Conservation (phyloP, 2,113 vertebrate genomes). For the Fregata magnificens region DNA sequence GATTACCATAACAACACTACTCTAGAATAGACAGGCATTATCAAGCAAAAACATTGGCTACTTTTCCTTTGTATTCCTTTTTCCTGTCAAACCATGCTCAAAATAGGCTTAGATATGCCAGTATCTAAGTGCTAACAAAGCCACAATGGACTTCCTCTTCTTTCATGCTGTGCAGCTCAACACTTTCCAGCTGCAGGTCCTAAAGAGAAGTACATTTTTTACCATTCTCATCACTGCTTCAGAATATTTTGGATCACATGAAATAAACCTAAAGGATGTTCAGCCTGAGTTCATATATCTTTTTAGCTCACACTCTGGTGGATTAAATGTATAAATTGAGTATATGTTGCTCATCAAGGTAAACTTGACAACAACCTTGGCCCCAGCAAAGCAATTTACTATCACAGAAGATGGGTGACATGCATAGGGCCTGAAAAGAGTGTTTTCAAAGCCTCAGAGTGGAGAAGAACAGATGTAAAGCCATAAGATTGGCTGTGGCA, state of each 20-base stretch:
- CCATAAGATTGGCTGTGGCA: not conserved
- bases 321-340: not conserved
- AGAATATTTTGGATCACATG: not conserved
- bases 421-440: not conserved
- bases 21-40: not conserved
- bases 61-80: not conserved
- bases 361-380: not conserved
- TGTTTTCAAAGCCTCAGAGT: not conserved
- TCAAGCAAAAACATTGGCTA: not conserved
- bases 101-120: not conserved
- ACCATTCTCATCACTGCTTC: not conserved
- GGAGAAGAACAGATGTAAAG: not conserved
- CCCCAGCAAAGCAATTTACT: not conserved
- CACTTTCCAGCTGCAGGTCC: not conserved
- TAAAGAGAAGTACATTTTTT: not conserved
- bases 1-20: not conserved
- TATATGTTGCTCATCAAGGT: not conserved
- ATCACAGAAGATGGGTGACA: not conserved
- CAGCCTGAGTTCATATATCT: rapidly evolving
- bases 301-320: not conserved
- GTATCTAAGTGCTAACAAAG: not conserved
- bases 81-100: not conserved
- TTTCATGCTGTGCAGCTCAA: not conserved
- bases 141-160: not conserved
- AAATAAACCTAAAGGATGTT: not conserved